Base-by-base conservation (phyloP, 2,797 vertebrate genomes). In the Oryzias dopingdopingensis region DNA sequence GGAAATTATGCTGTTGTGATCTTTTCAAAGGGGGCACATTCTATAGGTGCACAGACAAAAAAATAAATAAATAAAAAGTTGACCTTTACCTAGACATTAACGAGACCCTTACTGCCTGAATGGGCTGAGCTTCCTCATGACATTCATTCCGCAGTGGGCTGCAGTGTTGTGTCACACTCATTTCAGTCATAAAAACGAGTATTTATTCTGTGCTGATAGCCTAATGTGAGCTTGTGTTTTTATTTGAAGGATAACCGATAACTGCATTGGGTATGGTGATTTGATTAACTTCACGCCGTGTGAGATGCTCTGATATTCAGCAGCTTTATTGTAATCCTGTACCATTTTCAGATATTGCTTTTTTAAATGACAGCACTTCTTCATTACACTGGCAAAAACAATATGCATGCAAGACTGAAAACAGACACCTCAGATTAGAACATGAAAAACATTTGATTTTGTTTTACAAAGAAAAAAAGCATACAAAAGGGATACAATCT, bases 81-180 rank as follows among this genome's bases (percentile, higher is more conserved):
- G 64, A 82, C 62, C 52, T 63, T 45, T 58, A 42, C 59, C 46
- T 44, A 66, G 67, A 67, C 54, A 56, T 44, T 10, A 5, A 52
- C 64, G 49, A 67, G 62, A 72, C 40, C 32, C 55, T 14, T 54
- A 62, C 68, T 72, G 59, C 32, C 32, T 37, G 32, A 37, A 37
- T 37, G 10, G 32, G 32, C 32, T 37, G 32, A 37, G 32, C 32
- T 37, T 37, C 32, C 32, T 37, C 32, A 37, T 37, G 32, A 37
- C 12, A 37, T 37, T 13, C 32, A 4, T 37, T 10, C 32, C 10
- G 12, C 32, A 37, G 10, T 37, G 32, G 32, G 10, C 32, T 12
- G 32, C 10, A 37, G 10, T 37, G 32, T 37, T 42, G 42, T 26
- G 17, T 41, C 50, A 56, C 49, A 53, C 32, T 13, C 37, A 52